Base-by-base conservation (phyloP, 2,888 invertebrate species). In the Cerastis leucographa region DNA sequence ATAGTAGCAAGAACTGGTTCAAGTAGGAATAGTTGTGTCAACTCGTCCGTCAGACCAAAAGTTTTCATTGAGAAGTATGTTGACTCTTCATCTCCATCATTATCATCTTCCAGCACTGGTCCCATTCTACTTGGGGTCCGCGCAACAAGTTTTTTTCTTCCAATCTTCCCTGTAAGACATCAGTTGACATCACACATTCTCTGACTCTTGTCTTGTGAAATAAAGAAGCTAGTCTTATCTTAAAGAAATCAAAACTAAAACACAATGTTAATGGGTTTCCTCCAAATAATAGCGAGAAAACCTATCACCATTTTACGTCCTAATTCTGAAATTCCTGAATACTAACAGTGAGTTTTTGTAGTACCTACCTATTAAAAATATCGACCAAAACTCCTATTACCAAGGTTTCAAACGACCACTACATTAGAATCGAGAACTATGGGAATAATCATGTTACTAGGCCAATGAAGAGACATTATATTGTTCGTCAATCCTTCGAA, bases 361-460 rank as follows among this genome's bases (percentile, higher is more conserved):
- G 9, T 65, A n/a, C 5, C 4, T n/a, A 42, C 29, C n/a, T n/a
- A n/a, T n/a, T 11, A 35, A n/a, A 59, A 46, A 25, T 68, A 59
- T 56, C 14, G 22, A 65, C 4, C 12, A 25, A 14, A 11, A 64
- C 12, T 40, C 49, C 22, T 59, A 22, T 44, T 51, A 56, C 40
- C 40, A 14, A 54, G 42, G 29, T 68, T 64, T 65, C n/a, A 35
- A 85, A 71, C 5, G 1, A 35, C 46, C 17, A 44, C 14, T 22
- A 42, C 40, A 44, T 75, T 25, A 35, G 17, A 78, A 83, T 67
- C 46, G 44, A 49, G 22, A 42, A 78, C 17, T 42, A 61, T 29
- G 35, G 17, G 19, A 44, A n/a, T 74, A 66, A 44, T 44, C 25
- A 29, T 56, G 25, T 82, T 76, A 71, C 71, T 76, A 71, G 12